A percentile compares a stretch with the other conserved stretches of the same genome.
These are phyloP conservation scores for Lanistes nyassanus DNA, from an alignment of 1,140 invertebrate genomes.

Conservation along the genomic window DNA sequence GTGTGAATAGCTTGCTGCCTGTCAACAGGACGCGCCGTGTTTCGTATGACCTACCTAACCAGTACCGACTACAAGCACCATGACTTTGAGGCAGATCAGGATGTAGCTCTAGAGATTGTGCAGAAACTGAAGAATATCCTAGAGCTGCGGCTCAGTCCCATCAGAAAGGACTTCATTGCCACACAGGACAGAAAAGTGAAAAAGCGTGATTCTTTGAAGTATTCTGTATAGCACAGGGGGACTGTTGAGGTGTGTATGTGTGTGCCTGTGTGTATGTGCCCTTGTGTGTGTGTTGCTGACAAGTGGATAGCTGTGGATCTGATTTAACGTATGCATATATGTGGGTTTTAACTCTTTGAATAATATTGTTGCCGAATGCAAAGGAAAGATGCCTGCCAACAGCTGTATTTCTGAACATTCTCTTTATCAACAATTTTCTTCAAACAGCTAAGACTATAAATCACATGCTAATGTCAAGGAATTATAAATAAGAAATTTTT, in stretches of 20 bases:
- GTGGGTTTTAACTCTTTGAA: not conserved
- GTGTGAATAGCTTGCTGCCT: not conserved
- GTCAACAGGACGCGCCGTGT: constrained; percentile 60
- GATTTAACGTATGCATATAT: too few species aligned
- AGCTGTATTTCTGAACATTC: too few species aligned
- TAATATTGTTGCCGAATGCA: not conserved
- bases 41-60: constrained; percentile 65
- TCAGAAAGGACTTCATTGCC: constrained; percentile 80
- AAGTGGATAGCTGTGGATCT: not conserved
- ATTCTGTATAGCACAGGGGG: not conserved
- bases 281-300: not conserved
- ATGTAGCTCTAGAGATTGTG: constrained; percentile 82
- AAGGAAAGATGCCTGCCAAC: too few species aligned
- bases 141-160: constrained; percentile 80
- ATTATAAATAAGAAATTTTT: too few species aligned
- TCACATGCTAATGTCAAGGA: too few species aligned
- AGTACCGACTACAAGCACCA: constrained; percentile 80
- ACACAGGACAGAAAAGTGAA: constrained; percentile 44
- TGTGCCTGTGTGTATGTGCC: not conserved
- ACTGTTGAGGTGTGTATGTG: not conserved
- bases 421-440: too few species aligned
- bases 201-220: constrained; percentile 50
- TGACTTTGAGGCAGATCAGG: constrained; percentile 85
- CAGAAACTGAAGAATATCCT: constrained; percentile 89
- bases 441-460: too few species aligned